phyloP scores from a whole-genome alignment of 53 echinoderm and acorn worm species.

The Henricia sp. region DNA sequence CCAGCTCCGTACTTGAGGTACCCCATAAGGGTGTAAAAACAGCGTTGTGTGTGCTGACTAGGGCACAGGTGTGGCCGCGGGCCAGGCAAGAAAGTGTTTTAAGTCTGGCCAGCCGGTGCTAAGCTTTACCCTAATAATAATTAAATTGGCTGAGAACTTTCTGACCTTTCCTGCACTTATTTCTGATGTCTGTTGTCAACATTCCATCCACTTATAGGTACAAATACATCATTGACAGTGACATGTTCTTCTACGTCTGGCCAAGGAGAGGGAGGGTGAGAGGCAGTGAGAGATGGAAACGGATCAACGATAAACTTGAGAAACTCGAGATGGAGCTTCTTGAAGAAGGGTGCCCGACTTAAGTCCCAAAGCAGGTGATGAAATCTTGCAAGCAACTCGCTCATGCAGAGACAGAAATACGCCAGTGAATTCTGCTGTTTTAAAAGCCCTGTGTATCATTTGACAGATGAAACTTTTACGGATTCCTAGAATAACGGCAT shows the following conservation, averaged over 20 bases:
- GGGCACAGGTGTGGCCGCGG: too few relatives aligned
- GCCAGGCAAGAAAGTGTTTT: too few relatives aligned
- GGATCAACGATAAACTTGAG: not conserved
- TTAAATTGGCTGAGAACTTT: not conserved
- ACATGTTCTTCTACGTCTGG: conserved; percentile 14
- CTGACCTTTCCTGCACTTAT: too few relatives aligned
- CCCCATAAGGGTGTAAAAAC: not conserved
- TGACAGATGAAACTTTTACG: too few relatives aligned
- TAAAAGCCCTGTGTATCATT: too few relatives aligned
- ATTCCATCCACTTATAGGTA: not conserved
- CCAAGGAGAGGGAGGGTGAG: not conserved
- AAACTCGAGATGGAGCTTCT: not conserved
- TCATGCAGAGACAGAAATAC: too few relatives aligned
- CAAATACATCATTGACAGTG: conserved; percentile 14
- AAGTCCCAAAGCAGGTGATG: not conserved
- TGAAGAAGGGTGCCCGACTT: conserved; percentile 6
- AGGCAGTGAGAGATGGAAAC: not conserved
- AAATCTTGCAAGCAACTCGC: too few relatives aligned
- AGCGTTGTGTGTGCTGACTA: not conserved
- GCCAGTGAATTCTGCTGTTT: too few relatives aligned
- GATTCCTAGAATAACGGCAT: too few relatives aligned
- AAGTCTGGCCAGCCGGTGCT: too few relatives aligned
- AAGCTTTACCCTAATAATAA: not conserved
- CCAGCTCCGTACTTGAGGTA: not conserved
- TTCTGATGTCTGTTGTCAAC: not conserved